Evolutionary conservation across 2,113 vertebrate genomes (phyloP).

Genomic region (Saguinus imperator): DNA sequence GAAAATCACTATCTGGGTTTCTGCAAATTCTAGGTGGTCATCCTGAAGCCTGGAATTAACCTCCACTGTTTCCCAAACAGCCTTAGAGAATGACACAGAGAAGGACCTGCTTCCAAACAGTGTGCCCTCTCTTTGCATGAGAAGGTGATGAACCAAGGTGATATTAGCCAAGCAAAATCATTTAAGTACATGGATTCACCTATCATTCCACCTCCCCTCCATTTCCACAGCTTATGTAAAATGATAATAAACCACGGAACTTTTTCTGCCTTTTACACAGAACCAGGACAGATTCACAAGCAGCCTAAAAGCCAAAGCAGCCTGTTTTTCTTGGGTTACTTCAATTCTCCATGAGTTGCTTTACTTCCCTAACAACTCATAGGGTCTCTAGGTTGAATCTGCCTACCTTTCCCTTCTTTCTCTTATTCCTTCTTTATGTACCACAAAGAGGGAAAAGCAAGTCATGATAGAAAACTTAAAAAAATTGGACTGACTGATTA

Average conservation of each 20-base stretch:
- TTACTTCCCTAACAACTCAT: background rate
- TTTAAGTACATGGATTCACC: background rate
- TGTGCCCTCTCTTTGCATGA: background rate
- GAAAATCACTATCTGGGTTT: background rate
- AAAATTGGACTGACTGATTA: background rate
- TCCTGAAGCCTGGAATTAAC: background rate
- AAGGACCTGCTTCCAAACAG: background rate
- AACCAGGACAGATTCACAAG: background rate
- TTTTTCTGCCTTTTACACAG: background rate
- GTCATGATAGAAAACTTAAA: background rate
- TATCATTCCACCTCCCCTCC: background rate
- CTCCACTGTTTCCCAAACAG: background rate
- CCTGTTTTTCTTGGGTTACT: background rate
- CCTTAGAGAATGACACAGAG: background rate
- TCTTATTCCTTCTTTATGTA: background rate
- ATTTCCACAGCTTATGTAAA: background rate
- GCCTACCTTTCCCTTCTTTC: background rate
- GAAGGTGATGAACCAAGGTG: background rate
- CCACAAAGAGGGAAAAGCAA: background rate
- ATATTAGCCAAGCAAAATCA: background rate
- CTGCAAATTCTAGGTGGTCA: background rate
- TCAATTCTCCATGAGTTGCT: background rate
- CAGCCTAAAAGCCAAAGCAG: background rate
- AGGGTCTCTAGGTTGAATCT: background rate
- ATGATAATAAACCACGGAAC: background rate